These are phyloP conservation scores for Pissodes strobi DNA, from an alignment of 1,140 invertebrate genomes.

Conservation along the genomic window DNA sequence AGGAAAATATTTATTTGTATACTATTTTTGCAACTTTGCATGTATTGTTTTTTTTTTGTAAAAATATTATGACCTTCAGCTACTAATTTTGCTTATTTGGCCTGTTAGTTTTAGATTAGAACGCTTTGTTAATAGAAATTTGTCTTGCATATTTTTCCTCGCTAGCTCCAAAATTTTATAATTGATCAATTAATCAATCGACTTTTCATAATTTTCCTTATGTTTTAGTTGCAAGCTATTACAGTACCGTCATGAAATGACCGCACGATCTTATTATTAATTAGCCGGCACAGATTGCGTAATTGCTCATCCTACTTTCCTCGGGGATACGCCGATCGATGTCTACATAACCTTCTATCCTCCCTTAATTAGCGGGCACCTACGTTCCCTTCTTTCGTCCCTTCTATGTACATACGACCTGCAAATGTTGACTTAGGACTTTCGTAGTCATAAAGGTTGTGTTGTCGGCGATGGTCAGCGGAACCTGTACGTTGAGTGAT, in stretches of 20 bases:
- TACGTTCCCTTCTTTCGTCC: conserved; percentile 24
- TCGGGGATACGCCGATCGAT: conserved; percentile 49
- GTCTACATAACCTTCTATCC: conserved; percentile 42
- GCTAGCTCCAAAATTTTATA: too few relatives aligned
- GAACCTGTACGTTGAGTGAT: conserved; percentile 14
- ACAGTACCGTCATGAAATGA: background rate
- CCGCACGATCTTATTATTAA: conserved; percentile 43
- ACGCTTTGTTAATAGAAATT: background rate
- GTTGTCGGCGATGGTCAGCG: conserved; percentile 19
- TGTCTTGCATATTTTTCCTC: too few relatives aligned
- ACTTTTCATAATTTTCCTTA: background rate
- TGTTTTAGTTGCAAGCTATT: background rate
- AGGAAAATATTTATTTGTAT: too few relatives aligned
- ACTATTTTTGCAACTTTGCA: too few relatives aligned
- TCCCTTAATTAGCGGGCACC: conserved; percentile 46
- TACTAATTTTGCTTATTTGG: background rate
- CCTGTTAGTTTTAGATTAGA: background rate
- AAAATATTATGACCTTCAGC: too few relatives aligned
- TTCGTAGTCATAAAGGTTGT: conserved; percentile 29
- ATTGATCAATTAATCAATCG: too few relatives aligned
- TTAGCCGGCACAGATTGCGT: conserved; percentile 47
- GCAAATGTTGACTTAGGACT: conserved; percentile 39
- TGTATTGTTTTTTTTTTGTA: too few relatives aligned
- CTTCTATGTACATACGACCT: conserved; percentile 29
- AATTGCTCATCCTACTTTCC: conserved; percentile 48